phyloP scores from a whole-genome alignment of 2,113 vertebrate genomes.

The Trematomus loennbergii region DNA sequence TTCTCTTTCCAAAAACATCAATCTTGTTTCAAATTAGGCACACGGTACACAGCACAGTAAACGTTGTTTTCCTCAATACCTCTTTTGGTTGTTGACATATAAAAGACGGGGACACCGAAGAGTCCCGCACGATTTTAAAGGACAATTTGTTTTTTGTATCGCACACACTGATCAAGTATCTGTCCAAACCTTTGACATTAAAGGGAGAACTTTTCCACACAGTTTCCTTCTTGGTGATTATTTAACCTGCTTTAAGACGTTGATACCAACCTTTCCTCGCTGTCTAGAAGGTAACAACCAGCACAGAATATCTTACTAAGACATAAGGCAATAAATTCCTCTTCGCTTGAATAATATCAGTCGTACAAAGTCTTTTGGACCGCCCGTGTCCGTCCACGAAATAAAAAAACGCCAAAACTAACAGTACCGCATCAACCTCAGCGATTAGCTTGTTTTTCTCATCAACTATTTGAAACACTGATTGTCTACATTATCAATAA shows the following conservation, averaged over 20 bases:
- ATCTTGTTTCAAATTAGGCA: constrained; percentile 69
- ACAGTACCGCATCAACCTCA: constrained; percentile 20
- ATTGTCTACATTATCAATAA: constrained; percentile 80
- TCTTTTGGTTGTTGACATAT: constrained; percentile 74
- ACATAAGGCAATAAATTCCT: constrained; percentile 67
- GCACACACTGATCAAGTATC: constrained; percentile 42
- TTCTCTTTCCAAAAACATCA: constrained; percentile 56
- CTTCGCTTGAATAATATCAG: constrained; percentile 13
- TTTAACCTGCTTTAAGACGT: constrained; percentile 35
- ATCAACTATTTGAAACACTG: constrained; percentile 67
- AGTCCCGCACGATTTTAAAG: constrained; percentile 29
- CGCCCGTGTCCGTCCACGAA: constrained; percentile 26
- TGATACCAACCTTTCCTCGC: background rate
- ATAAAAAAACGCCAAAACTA: constrained; percentile 22
- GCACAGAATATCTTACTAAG: constrained; percentile 33
- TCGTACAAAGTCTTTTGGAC: constrained; percentile 26
- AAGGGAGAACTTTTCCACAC: constrained; percentile 68
- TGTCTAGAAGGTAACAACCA: constrained; percentile 20
- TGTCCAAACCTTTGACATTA: constrained; percentile 47
- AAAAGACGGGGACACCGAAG: constrained; percentile 52
- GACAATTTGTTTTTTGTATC: constrained; percentile 2
- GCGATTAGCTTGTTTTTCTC: constrained; percentile 19
- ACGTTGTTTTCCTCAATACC: constrained; percentile 49
- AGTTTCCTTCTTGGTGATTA: constrained; percentile 23
- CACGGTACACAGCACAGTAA: constrained; percentile 78